Conservation (phyloP, 2,797 vertebrate species). For the Cirrhinus molitorella region DNA sequence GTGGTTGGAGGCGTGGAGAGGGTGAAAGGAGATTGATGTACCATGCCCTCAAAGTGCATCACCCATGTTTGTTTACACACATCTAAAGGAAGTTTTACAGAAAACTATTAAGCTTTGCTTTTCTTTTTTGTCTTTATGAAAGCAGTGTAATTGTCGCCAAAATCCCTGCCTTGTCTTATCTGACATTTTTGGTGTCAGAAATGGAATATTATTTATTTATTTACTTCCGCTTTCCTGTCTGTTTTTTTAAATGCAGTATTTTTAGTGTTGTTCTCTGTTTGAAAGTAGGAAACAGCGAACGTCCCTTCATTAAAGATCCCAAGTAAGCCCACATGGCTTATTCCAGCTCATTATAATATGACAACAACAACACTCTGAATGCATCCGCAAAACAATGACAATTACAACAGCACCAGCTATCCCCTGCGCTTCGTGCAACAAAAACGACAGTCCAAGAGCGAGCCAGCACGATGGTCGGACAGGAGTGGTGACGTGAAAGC, state of each 20-base stretch:
- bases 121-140: not conserved
- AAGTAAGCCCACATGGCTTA: not conserved
- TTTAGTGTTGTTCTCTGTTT: conserved; percentile 16
- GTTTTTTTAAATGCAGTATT: not conserved
- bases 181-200: not conserved
- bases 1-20: not conserved
- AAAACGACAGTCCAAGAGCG: not conserved
- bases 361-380: conserved; percentile 17
- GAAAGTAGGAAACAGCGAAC: not conserved
- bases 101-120: not conserved
- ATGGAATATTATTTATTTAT: not conserved
- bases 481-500: not conserved
- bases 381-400: conserved; percentile 17
- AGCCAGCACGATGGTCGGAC: not conserved
- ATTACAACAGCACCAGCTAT: conserved; percentile 1
- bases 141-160: not conserved
- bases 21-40: conserved; percentile 29
- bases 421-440: not conserved
- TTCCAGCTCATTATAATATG: conserved; percentile 21
- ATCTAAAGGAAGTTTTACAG: not conserved
- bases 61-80: not conserved
- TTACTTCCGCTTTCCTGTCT: not conserved
- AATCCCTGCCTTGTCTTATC: not conserved
- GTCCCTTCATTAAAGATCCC: conserved; percentile 23
- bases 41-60: not conserved